Conservation (phyloP, 2,888 invertebrate genomes). For the Drosophila multiciliata region DNA sequence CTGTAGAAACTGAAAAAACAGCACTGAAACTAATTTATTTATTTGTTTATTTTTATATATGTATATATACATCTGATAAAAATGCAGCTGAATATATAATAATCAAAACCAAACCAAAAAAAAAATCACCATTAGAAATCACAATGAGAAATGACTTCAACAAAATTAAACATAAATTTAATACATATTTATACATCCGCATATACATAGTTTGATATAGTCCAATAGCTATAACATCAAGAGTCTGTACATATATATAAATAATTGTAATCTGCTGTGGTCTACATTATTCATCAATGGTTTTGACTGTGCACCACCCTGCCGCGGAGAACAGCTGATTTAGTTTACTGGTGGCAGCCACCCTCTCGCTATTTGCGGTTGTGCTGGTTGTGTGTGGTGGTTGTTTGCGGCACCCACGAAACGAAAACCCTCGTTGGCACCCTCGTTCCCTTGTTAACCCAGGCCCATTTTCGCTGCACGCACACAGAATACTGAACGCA, state of each 20-base stretch:
- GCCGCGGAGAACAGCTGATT: constrained; percentile 56
- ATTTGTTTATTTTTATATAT: too few species aligned
- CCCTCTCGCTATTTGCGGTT: constrained; percentile 21
- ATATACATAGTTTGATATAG: background rate
- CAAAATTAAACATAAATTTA: background rate
- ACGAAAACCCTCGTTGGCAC: constrained; percentile 22
- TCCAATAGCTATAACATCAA: too few species aligned
- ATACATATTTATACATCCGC: background rate
- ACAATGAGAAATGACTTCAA: too few species aligned
- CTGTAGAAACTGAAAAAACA: background rate
- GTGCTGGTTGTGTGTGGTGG: constrained; percentile 31
- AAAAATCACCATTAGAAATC: too few species aligned
- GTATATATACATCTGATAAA: too few species aligned
- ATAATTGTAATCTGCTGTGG: background rate
- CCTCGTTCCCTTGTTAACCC: constrained; percentile 64
- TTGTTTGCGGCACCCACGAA: constrained; percentile 12
- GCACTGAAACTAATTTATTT: too few species aligned
- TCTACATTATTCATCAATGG: constrained; percentile 30
- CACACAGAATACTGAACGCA: constrained; percentile 8
- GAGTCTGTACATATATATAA: background rate
- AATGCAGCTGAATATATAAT: too few species aligned
- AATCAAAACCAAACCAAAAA: background rate
- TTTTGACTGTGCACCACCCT: background rate
- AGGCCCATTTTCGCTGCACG: constrained; percentile 44
- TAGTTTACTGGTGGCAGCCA: constrained; percentile 11